Base-by-base conservation (phyloP, 2,888 invertebrate genomes). In the Drosophila helvetica region DNA sequence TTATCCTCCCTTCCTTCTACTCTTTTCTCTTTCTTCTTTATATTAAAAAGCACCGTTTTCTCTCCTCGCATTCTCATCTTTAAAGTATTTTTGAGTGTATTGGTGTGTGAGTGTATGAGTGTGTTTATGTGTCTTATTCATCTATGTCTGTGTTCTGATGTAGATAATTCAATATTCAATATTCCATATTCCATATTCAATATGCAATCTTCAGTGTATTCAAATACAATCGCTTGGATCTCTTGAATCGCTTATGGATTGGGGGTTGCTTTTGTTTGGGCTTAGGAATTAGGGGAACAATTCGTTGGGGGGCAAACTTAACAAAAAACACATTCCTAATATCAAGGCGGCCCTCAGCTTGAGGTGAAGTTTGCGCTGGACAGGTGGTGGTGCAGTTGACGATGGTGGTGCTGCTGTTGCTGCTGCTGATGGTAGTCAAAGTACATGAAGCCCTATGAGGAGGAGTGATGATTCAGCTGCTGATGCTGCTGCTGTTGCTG, bases 391-490 rank as follows among this genome's bases (percentile, higher is more conserved):
- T 33, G 17, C 1, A 27, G 58, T 15, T 19, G 43, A n/a, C 33
- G 52, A 5, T 56, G 71, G 19, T 19, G 66, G n/a, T 48, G 60
- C 10, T 30, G 27, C 7, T 59, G 53, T 8, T 46, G 45, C 46
- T 61, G 50, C 30, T 38, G 67, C 50, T 68, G 74, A 18, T 76
- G 80, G 33, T 91, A 91, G 79, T 90, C 89, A 79, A 91, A 91
- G 79, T 90, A 90, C 90, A 90, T 89, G 84, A 90, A 90, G 78
- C 90, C 90, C 91, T 92, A 92, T 90, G 91, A 91, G 82, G 91
- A 90, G 56, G 91, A 90, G 63, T 92, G 91, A 80, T 92, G 92
- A 69, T 83, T 83, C 22, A 83, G 30, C 50, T 89, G 84, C 70
- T 79, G 88, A 66, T 77, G 75, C 22, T 54, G 57, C 57, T 68